phyloP scores from a whole-genome alignment of 2,113 vertebrate species.

The Pimephales promelas region DNA sequence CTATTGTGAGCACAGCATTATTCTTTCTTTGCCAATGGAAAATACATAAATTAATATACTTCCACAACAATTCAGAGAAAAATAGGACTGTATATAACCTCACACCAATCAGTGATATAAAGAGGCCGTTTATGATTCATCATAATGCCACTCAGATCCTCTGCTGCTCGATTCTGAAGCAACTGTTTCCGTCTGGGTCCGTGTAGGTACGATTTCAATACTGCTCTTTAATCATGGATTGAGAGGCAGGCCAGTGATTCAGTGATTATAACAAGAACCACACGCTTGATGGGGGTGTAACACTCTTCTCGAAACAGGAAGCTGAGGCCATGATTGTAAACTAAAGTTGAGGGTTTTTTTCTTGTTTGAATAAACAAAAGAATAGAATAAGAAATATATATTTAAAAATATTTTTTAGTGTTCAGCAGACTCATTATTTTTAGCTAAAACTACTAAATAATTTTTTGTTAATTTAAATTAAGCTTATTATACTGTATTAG shows the following conservation, averaged over 20 bases:
- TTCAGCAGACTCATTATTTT: no score
- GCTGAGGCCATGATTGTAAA: background rate
- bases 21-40: background rate
- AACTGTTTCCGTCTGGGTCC: slow-evolving; percentile 35
- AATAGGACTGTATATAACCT: background rate
- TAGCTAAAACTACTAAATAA: no score
- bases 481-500: no score
- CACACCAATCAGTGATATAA: slow-evolving; percentile 21
- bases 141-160: slow-evolving; percentile 12
- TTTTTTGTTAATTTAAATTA: no score
- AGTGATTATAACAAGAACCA: slow-evolving; percentile 66
- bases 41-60: background rate
- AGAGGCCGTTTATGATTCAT: slow-evolving; percentile 21
- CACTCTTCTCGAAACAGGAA: background rate
- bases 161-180: slow-evolving; percentile 19
- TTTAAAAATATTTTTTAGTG: no score
- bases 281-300: background rate
- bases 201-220: slow-evolving; percentile 61
- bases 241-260: slow-evolving; percentile 57
- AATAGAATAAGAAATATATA: no score
- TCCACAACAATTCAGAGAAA: background rate
- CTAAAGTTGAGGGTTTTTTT: background rate
- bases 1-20: background rate
- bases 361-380: no score
- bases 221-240: slow-evolving; percentile 71